Evolutionary conservation across 1,140 invertebrate species (phyloP).

Genomic region (Temnothorax curvispinosus): DNA sequence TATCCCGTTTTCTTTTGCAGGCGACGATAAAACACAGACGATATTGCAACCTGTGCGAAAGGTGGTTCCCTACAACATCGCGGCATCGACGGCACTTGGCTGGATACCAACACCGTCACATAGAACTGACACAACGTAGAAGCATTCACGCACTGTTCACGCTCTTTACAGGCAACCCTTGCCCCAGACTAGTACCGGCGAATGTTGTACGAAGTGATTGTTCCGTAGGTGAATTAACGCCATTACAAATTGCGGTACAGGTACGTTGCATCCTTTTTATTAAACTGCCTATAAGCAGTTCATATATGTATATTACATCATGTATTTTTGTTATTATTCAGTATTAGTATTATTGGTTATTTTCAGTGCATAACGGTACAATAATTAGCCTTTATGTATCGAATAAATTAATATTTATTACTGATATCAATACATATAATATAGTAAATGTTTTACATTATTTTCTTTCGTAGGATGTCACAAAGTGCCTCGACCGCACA

Average conservation of each 20-base stretch:
- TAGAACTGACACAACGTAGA: conserved; percentile 83
- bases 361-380: not conserved
- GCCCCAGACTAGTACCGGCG: conserved; percentile 81
- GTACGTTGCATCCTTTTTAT: conserved; percentile 69
- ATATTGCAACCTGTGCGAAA: conserved; percentile 84
- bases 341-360: not conserved
- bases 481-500: conserved; percentile 58
- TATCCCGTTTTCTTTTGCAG: conserved; percentile 63
- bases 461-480: conserved; percentile 64
- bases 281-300: not conserved
- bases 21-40: conserved; percentile 83
- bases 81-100: conserved; percentile 82
- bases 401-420: not conserved
- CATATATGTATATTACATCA: not conserved
- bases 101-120: conserved; percentile 84
- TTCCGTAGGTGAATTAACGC: conserved; percentile 82
- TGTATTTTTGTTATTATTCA: conserved; percentile 4
- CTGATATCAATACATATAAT: not conserved
- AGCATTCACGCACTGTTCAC: conserved; percentile 85
- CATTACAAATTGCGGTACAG: conserved; percentile 85
- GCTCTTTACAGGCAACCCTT: conserved; percentile 84
- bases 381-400: not conserved
- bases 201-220: conserved; percentile 80
- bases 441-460: not conserved
- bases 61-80: conserved; percentile 82